phyloP scores from a whole-genome alignment of 1,140 invertebrate species.

The Plectrocnemia conspersa region DNA sequence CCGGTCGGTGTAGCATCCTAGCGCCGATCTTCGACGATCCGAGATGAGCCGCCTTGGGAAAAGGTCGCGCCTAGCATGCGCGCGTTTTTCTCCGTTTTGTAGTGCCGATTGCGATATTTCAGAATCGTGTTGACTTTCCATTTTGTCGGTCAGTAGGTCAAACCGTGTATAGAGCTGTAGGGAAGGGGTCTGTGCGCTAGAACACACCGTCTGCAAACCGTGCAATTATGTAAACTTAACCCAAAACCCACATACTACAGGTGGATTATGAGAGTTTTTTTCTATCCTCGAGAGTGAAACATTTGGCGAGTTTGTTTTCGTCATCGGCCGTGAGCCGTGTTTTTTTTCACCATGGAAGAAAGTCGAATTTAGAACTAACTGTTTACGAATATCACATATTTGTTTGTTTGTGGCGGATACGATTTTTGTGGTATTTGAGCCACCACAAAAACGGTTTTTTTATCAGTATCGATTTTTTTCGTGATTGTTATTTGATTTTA shows the following conservation, averaged over 20 bases:
- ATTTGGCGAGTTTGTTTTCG: not conserved
- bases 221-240: slow-evolving; percentile 23
- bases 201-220: not conserved
- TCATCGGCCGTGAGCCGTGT: slow-evolving; percentile 16
- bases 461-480: too few species aligned
- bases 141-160: slow-evolving; percentile 25
- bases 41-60: too few species aligned
- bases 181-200: not conserved
- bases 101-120: too few species aligned
- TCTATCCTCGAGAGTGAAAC: slow-evolving; percentile 5
- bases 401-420: not conserved
- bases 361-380: too few species aligned
- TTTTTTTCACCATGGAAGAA: too few species aligned
- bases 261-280: slow-evolving; percentile 12
- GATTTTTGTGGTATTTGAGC: too few species aligned
- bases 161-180: not conserved
- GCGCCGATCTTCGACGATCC: too few species aligned
- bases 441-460: too few species aligned
- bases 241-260: slow-evolving; percentile 11
- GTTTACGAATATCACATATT: too few species aligned
- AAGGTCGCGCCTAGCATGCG: too few species aligned
- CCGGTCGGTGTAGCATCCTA: not conserved
- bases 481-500: too few species aligned
- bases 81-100: too few species aligned
- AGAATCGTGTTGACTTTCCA: slow-evolving; percentile 15